These are phyloP conservation scores for Apaloderma vittatum DNA, from an alignment of 2,113 vertebrate species.

Conservation along the genomic window DNA sequence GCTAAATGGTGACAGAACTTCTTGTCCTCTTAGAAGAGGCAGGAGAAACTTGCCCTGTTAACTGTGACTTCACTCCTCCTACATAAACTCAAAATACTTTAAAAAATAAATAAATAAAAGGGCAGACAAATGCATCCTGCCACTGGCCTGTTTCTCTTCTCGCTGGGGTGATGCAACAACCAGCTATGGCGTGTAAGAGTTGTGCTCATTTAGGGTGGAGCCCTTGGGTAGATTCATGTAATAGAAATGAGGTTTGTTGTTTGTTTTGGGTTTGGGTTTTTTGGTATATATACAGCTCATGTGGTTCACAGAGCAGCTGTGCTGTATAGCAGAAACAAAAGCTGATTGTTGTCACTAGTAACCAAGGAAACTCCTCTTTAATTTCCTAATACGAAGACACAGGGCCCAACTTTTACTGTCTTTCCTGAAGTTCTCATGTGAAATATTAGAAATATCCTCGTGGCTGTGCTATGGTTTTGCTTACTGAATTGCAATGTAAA, in stretches of 20 bases:
- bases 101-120: background rate
- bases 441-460: background rate
- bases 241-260: background rate
- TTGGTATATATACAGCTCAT: background rate
- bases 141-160: conserved; percentile 9
- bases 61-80: conserved; percentile 10
- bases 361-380: background rate
- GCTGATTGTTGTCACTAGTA: background rate
- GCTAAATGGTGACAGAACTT: background rate
- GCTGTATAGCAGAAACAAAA: background rate
- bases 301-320: background rate
- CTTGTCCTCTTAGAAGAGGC: background rate
- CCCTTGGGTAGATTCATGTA: background rate
- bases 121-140: background rate
- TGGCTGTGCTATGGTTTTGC: background rate
- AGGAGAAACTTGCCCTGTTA: conserved; percentile 8
- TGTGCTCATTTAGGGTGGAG: background rate
- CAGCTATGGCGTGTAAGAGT: background rate
- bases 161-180: conserved; percentile 24
- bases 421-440: background rate
- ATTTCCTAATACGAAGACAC: background rate
- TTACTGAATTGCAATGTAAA: background rate
- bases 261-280: background rate
- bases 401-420: background rate
- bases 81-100: background rate